Conservation (phyloP, 2,888 invertebrate genomes). For the Caenorhabditis sulstoni region DNA sequence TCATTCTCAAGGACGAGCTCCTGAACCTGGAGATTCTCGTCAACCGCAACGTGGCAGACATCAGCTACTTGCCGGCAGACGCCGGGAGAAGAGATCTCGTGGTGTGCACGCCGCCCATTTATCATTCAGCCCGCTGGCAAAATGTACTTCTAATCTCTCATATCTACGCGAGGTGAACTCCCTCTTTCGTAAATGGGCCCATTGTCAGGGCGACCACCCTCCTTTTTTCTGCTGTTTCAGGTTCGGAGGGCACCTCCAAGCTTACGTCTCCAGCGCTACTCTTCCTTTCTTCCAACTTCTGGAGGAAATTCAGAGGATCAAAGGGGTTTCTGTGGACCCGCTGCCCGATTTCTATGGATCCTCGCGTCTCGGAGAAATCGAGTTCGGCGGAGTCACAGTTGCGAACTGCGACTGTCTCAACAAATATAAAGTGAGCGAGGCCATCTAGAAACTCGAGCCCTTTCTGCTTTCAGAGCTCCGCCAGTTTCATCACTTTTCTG, state of each 20-base stretch:
- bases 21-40: constrained; percentile 40
- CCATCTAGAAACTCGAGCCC: neutral
- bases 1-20: constrained; percentile 21
- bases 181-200: too few species aligned
- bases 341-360: constrained; percentile 36
- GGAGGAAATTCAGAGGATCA: constrained; percentile 18
- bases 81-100: constrained; percentile 29
- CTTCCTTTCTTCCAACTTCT: constrained; percentile 17
- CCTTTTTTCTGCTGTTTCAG: too few species aligned
- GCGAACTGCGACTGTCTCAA: constrained; percentile 38
- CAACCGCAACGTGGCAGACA: constrained; percentile 35
- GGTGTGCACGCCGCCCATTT: constrained; percentile 34
- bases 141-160: constrained; percentile 16
- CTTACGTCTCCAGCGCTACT: constrained; percentile 15
- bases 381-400: constrained; percentile 43
- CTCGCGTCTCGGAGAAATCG: constrained; percentile 8
- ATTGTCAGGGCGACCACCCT: too few species aligned
- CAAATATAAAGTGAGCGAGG: constrained; percentile 28
- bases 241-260: constrained; percentile 35
- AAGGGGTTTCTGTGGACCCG: constrained; percentile 23
- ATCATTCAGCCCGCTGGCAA: constrained; percentile 37
- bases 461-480: constrained; percentile 26
- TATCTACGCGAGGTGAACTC: constrained; percentile 32
- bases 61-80: constrained; percentile 43
- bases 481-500: constrained; percentile 38